A percentile compares a stretch with the other conserved stretches of the same genome.
Evolutionary conservation across 2,888 invertebrate genomes (phyloP).

Genomic region (Ophioninae sp.): DNA sequence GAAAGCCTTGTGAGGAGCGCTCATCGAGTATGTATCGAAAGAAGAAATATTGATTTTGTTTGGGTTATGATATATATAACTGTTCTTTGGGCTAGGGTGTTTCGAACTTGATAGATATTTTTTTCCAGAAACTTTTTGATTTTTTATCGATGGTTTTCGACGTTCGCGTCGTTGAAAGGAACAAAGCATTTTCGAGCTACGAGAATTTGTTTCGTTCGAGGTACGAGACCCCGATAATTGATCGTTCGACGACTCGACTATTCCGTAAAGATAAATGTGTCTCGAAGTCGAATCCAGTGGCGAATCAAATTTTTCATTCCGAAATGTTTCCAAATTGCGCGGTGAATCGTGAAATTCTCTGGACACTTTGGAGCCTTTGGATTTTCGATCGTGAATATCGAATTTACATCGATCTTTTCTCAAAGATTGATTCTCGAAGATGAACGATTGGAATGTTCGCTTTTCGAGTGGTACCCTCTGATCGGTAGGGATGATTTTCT

Average conservation of each 20-base stretch:
- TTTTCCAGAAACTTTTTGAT: not conserved
- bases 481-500: not conserved
- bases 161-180: not conserved
- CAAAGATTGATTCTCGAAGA: not conserved
- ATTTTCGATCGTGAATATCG: not conserved
- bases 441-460: not conserved
- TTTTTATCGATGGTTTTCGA: not conserved
- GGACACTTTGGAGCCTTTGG: not conserved
- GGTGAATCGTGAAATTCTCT: not conserved
- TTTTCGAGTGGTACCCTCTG: too few species aligned
- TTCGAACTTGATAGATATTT: not conserved
- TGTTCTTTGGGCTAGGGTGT: not conserved
- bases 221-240: not conserved
- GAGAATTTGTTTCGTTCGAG: not conserved
- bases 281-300: constrained; percentile 55
- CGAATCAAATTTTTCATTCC: constrained; percentile 36
- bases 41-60: not conserved
- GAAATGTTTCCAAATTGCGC: too few species aligned
- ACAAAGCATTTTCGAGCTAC: not conserved
- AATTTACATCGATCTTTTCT: not conserved
- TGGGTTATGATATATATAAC: not conserved
- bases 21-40: not conserved
- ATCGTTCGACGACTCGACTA: constrained; percentile 35
- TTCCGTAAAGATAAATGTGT: constrained; percentile 51
- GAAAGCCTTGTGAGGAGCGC: constrained; percentile 16